Base-by-base conservation (phyloP, 2,113 vertebrate species). In the Corvus hawaiiensis region DNA sequence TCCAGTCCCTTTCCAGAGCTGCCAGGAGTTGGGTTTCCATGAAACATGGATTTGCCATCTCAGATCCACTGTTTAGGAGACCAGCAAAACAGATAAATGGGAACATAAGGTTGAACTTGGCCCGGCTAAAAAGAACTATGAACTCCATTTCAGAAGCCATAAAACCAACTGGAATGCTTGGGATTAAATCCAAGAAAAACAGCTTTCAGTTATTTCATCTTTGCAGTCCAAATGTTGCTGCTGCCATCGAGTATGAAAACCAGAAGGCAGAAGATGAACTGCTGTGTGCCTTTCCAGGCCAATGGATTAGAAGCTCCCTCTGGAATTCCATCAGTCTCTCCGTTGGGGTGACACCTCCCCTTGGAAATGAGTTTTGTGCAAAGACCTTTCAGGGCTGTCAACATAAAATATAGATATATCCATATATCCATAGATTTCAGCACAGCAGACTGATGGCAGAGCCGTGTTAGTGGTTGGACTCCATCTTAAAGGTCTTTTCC, bases 91-190 rank as follows among this genome's bases (percentile, higher is more conserved):
- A 90, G 93, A 90, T 90, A 74, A 94, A 95, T 54, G 92, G 73
- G 91, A 95, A 89, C 91, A 88, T 43, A 90, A 86, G 88, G 92
- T 95, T 92, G 80, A 90, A 72, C 79, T 92, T 94, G 90, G 94
- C 83, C 56, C 6, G 0, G 61, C 77, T 94, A 90, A 48, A 95
- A 90, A 94, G 94, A 77, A 77, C 55, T 61, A 23, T 43, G 33
- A 80, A 90, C 80, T 97, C 69, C 87, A 67, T 88, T 90, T 90
- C 90, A 95, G 91, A 95, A 94, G 90, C 93, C 82, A 94, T 95
- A 93, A 96, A 97, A 86, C 87, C 88, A 68, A 87, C 61, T 49
- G 90, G 94, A 97, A 95, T 90, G 94, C 58, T 93, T 48, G 83
- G 93, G 94, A 93, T 59, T 28, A 13, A 63, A 75, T 85, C 94